A percentile compares a stretch with the other conserved stretches of the same genome.
Evolutionary conservation across 2,888 invertebrate genomes (phyloP).

Genomic region (Cybosia mesomella): DNA sequence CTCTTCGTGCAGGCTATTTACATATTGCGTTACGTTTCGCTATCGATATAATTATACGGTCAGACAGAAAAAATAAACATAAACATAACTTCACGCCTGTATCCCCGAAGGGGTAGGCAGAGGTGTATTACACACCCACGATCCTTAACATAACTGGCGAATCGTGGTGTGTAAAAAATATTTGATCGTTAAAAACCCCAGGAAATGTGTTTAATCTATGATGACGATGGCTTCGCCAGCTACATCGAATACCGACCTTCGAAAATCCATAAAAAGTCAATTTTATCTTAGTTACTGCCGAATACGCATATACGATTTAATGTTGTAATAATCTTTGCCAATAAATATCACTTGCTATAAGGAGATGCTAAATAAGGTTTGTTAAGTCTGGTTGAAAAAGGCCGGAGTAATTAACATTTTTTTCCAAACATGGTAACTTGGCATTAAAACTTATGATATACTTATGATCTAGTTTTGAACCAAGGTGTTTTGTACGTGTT

Average conservation of each 20-base stretch:
- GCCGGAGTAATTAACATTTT: slow-evolving; percentile 5
- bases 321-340: not conserved
- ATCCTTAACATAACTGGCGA: too few species aligned
- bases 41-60: too few species aligned
- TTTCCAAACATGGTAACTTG: not conserved
- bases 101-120: too few species aligned
- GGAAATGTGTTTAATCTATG: not conserved
- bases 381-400: slow-evolving; percentile 8
- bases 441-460: not conserved
- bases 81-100: too few species aligned
- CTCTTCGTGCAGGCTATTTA: too few species aligned
- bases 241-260: not conserved
- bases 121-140: too few species aligned
- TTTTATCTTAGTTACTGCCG: not conserved
- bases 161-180: not conserved
- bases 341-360: not conserved
- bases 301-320: slow-evolving; percentile 1
- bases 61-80: too few species aligned
- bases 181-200: not conserved
- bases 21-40: too few species aligned
- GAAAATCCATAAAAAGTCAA: not conserved
- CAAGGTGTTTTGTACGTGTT: not conserved
- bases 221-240: not conserved
- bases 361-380: slow-evolving; percentile 4
- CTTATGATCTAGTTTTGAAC: slow-evolving; percentile 1